A percentile compares a stretch with the other conserved stretches of the same genome.
These are phyloP conservation scores for Latrodectus geometricus DNA, from an alignment of 1,140 invertebrate genomes.

Conservation along the genomic window DNA sequence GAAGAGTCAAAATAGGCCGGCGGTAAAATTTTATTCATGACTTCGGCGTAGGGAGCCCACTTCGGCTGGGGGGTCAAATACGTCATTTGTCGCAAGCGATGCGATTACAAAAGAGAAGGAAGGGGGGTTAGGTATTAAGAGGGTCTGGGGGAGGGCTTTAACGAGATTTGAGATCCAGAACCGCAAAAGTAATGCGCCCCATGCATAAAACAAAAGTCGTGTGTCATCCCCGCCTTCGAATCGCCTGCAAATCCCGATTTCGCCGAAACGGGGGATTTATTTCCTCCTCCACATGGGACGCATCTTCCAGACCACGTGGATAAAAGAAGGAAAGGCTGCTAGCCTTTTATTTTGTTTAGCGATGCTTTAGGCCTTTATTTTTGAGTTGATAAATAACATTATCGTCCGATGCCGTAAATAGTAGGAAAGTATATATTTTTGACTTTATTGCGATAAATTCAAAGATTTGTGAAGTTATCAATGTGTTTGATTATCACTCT, in stretches of 20 bases:
- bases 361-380: no score
- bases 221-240: slow-evolving; percentile 39
- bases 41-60: slow-evolving; percentile 15
- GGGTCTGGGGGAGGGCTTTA: slow-evolving; percentile 38
- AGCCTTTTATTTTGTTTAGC: no score
- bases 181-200: slow-evolving; percentile 58
- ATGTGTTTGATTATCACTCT: no score
- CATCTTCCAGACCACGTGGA: no score
- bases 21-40: slow-evolving; percentile 59
- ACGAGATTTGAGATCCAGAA: slow-evolving; percentile 52
- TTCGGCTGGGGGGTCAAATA: slow-evolving; percentile 40
- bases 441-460: no score
- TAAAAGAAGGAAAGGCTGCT: no score
- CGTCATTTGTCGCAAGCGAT: slow-evolving; percentile 59
- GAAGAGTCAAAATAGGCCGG: slow-evolving; percentile 41
- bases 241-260: slow-evolving; percentile 47
- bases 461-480: no score
- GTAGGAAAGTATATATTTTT: no score
- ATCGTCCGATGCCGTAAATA: no score
- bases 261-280: no score
- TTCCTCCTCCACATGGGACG: no score
- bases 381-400: no score
- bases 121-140: slow-evolving; percentile 43
- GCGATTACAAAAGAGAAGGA: slow-evolving; percentile 38
- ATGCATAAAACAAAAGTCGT: slow-evolving; percentile 61